Conservation (phyloP, 2,888 invertebrate species). For the Hirtodrosophila alboralis region DNA sequence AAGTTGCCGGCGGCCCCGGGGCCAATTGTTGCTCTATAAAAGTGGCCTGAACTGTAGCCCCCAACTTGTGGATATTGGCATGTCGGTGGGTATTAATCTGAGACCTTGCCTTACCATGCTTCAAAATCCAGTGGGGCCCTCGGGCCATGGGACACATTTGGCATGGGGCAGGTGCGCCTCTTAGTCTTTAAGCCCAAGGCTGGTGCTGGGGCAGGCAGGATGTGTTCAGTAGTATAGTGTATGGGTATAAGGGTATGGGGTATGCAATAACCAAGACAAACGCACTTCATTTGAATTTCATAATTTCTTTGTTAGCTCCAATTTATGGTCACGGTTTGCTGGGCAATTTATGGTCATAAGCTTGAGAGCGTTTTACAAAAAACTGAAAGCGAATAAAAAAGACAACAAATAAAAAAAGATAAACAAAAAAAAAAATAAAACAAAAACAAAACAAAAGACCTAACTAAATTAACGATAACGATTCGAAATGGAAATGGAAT, state of each 20-base stretch:
- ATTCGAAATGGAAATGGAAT: conserved; percentile 65
- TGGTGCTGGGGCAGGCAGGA: no score
- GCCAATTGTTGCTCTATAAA: conserved; percentile 78
- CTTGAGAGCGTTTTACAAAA: conserved; percentile 62
- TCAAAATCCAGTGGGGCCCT: conserved; percentile 47
- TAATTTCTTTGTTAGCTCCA: conserved; percentile 80
- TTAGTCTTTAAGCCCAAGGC: conserved; percentile 17
- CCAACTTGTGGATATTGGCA: conserved; percentile 35
- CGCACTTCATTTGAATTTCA: conserved; percentile 80
- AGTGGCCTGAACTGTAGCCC: conserved; percentile 49
- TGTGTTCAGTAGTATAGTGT: no score
- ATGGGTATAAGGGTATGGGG: conserved; percentile 8
- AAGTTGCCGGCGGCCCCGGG: conserved; percentile 19
- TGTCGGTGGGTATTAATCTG: conserved; percentile 76
- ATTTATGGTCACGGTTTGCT: conserved; percentile 78
- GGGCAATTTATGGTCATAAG: conserved; percentile 78
- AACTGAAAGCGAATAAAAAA: conserved; percentile 53
- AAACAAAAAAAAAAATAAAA: conserved; percentile 22
- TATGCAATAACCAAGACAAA: conserved; percentile 32
- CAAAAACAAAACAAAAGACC: conserved; percentile 49
- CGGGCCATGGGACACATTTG: conserved; percentile 28
- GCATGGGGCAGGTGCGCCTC: conserved; percentile 62
- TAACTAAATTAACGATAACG: conserved; percentile 77
- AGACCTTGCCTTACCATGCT: conserved; percentile 64
- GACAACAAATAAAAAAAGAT: no score